Evolutionary conservation across 2,113 vertebrate species (phyloP), one percentile per base, ranked within the genome.

Genomic region (Pogona vitticeps): DNA sequence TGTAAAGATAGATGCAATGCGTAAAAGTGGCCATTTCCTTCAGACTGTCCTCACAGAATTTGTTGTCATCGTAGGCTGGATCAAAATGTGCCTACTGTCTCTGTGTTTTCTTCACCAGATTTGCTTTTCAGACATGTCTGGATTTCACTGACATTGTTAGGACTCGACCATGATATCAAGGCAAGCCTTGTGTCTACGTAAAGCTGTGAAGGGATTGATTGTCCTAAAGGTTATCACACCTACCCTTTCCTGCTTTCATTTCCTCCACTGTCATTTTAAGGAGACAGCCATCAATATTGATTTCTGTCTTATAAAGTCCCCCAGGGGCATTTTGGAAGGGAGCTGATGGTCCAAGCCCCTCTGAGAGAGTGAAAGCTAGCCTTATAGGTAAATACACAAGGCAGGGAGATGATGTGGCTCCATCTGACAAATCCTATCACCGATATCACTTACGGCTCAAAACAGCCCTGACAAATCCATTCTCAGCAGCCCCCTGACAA

Each of bases 361-460:
- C 46, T 33, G 71, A 85, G 40, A 28, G 59, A 76, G 75, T 75
- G 36, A n/a, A 67, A 76, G 8, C 20, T 5, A 42, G 42, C 8
- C 36, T 58, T 67, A 20, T 28, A n/a, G 1, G 18, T 59, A 56
- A 76, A 84, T 3, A 14, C 70, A 28, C 3, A 46, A 7, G 46
- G 18, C 12, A 21, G 46, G 68, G 70, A 75, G 70, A 84, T 21
- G 59, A 76, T 5, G 38, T 33, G 63, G 26, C 36, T 63, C 70
- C 15, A 42, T 80, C 88, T 85, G 88, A 81, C 83, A 85, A 88
- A 85, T 85, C 73, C 14, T 28, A 76, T 76, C 83, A 88, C 6
- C 17, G 36, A 70, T 81, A 36, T 88, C 77, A 42, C 28, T 81
- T 81, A 61, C 70, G 40, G 13, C 42, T 58, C 61, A 56, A 67